Evolutionary conservation across 2,797 vertebrate species (phyloP).

Genomic region (Mycteria americana): DNA sequence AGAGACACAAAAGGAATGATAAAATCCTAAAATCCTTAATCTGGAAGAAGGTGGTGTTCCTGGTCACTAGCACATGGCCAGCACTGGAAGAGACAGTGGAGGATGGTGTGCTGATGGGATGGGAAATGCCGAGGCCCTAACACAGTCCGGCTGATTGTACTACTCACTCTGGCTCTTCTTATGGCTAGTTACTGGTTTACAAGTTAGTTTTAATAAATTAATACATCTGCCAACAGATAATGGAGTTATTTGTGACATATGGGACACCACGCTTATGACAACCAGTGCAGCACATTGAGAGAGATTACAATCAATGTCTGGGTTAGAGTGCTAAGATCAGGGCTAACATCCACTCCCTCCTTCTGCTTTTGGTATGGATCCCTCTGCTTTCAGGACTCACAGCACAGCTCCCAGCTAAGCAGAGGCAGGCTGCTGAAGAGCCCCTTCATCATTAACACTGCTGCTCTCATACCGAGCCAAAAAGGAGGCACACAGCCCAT

Average conservation of each 20-base stretch:
- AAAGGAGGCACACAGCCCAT: neutral
- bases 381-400: neutral
- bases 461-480: neutral
- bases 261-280: fast-evolving
- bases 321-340: neutral
- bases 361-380: neutral
- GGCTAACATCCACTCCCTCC: neutral
- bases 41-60: neutral
- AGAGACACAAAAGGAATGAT: neutral
- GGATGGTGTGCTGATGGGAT: neutral
- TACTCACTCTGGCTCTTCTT: neutral
- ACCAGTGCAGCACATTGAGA: fast-evolving
- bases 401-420: neutral
- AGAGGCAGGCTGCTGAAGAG: neutral
- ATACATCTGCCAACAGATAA: neutral
- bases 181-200: neutral
- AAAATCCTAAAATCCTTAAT: neutral
- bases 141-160: neutral
- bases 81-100: neutral
- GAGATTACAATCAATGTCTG: neutral
- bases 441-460: neutral
- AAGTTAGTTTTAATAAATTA: neutral
- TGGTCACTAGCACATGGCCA: neutral
- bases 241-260: neutral
- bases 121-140: neutral